Conservation (phyloP, 2,797 vertebrate genomes). For the Rachycentron canadum region DNA sequence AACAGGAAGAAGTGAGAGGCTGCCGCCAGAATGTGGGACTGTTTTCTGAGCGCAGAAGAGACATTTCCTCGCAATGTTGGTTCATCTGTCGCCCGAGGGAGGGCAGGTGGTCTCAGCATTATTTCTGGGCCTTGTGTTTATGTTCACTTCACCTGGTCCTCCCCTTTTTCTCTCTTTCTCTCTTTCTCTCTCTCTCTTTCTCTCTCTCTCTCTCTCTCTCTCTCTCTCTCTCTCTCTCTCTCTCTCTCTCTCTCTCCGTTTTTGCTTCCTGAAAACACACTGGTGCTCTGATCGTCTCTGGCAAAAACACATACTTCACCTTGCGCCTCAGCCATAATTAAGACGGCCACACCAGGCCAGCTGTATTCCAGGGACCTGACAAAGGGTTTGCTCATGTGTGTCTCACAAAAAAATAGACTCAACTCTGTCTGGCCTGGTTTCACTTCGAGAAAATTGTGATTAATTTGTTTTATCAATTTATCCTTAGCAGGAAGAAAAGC, state of each 20-base stretch:
- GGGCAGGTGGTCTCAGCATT: slow-evolving; percentile 69
- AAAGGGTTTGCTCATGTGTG: slow-evolving; percentile 29
- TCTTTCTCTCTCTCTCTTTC: not conserved
- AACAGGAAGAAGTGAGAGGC: not conserved
- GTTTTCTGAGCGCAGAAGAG: slow-evolving; percentile 39
- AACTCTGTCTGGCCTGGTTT: slow-evolving; percentile 17
- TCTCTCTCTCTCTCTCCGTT: not conserved
- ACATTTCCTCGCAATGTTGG: slow-evolving; percentile 47
- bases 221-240: not conserved
- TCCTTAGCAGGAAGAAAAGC: slow-evolving; percentile 28
- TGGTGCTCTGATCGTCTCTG: slow-evolving; percentile 3
- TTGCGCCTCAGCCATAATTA: slow-evolving; percentile 57
- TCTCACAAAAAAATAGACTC: not conserved
- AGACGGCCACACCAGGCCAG: slow-evolving; percentile 25
- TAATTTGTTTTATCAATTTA: slow-evolving; percentile 42
- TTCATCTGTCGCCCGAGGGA: slow-evolving; percentile 69
- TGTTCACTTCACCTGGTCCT: slow-evolving; percentile 49
- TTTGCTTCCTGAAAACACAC: slow-evolving; percentile 32
- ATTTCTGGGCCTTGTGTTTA: slow-evolving; percentile 61
- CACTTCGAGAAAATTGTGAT: slow-evolving; percentile 33
- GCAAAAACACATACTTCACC: slow-evolving; percentile 55
- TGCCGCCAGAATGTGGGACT: slow-evolving; percentile 32
- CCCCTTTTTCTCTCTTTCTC: not conserved
- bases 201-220: too few relatives aligned
- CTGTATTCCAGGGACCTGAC: slow-evolving; percentile 34